These are phyloP conservation scores for Lacerta viridis DNA, from an alignment of 2,797 vertebrate species.

Conservation along the genomic window DNA sequence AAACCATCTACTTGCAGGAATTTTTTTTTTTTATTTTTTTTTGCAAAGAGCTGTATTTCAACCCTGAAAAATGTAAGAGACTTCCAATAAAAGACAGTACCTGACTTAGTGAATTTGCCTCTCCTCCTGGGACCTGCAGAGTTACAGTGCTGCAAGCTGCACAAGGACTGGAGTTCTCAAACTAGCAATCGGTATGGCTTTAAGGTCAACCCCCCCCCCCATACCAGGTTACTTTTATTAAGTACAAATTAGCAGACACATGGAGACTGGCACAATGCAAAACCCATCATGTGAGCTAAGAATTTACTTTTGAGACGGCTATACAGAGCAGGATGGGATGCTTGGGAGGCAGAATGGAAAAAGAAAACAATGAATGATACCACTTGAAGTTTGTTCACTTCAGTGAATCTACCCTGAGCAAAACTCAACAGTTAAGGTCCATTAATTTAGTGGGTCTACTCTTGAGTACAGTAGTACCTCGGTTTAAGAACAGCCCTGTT, in stretches of 20 bases:
- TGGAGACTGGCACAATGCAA: slow-evolving; percentile 53
- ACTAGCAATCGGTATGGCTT: slow-evolving; percentile 63
- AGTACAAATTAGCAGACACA: slow-evolving; percentile 62
- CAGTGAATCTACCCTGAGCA: too few species aligned
- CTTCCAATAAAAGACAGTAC: neutral
- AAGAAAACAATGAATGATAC: slow-evolving; percentile 4
- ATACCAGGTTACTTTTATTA: slow-evolving; percentile 56
- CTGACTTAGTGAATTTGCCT: neutral
- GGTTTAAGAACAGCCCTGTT: too few species aligned
- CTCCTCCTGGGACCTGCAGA: neutral
- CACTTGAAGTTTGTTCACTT: too few species aligned
- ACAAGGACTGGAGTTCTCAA: slow-evolving; percentile 45
- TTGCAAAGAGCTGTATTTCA: neutral
- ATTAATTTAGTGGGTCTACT: too few species aligned
- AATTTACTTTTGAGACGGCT: slow-evolving; percentile 9
- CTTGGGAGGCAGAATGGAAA: neutral
- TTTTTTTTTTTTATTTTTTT: too few species aligned
- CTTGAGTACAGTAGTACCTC: too few species aligned
- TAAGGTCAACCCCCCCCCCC: slow-evolving; percentile 48
- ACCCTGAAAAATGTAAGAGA: neutral
- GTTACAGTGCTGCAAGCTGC: neutral
- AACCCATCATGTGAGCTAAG: slow-evolving; percentile 31
- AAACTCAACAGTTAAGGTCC: too few species aligned
- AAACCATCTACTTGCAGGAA: too few species aligned
- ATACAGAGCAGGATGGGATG: slow-evolving; percentile 26